Conservation (phyloP, 2,888 invertebrate species). For the Andrena chrysosceles region DNA sequence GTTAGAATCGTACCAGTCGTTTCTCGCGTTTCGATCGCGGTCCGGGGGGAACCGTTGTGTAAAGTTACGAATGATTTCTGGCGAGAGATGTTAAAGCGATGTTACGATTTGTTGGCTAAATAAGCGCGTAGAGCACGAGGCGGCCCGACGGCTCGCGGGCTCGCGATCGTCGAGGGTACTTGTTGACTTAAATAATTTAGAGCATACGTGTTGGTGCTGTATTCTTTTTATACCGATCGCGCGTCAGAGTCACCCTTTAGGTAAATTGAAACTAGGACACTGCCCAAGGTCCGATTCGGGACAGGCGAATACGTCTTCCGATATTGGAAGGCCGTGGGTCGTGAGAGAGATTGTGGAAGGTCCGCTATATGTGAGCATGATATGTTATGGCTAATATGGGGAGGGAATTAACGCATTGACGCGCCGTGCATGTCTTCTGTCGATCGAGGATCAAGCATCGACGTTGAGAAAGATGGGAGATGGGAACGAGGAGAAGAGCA, state of each 20-base stretch:
- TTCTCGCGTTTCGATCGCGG: background rate
- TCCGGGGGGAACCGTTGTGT: background rate
- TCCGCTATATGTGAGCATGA: background rate
- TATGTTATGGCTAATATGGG: background rate
- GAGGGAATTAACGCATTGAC: background rate
- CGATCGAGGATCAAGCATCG: constrained; percentile 29
- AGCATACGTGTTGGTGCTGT: constrained; percentile 67
- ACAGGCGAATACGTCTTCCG: constrained; percentile 54
- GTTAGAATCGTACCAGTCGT: background rate
- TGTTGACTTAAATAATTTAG: constrained; percentile 57
- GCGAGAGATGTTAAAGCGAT: constrained; percentile 14
- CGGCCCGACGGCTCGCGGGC: background rate
- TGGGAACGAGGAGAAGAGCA: background rate
- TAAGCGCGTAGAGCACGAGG: constrained; percentile 8
- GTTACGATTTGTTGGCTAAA: constrained; percentile 32
- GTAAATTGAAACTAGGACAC: constrained; percentile 35
- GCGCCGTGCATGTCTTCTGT: constrained; percentile 30
- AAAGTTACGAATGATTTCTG: constrained; percentile 13
- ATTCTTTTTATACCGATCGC: constrained; percentile 58
- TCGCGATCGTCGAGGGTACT: constrained; percentile 19
- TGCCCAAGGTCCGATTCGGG: constrained; percentile 25
- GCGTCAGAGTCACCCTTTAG: constrained; percentile 43
- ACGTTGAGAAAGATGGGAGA: background rate
- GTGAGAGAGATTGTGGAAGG: constrained; percentile 41
- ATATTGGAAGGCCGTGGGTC: constrained; percentile 71